Percentiles rank a stretch among this genome's conserved stretches.
phyloP scores from a whole-genome alignment of 2,888 invertebrate species.

The Tethea ocularis region DNA sequence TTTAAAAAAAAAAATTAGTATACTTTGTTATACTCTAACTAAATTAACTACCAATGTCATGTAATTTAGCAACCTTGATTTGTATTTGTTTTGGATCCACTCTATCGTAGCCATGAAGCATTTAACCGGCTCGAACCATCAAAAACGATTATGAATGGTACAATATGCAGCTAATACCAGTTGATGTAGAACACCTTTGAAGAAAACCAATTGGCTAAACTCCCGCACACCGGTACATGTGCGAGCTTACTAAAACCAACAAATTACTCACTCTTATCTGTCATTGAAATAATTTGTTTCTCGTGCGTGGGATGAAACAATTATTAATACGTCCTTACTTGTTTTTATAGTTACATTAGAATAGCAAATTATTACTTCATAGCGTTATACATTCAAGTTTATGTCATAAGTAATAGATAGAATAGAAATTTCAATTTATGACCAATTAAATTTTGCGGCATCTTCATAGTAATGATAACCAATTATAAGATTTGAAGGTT shows the following conservation, averaged over 20 bases:
- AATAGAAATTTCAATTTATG: neutral
- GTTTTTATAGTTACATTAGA: neutral
- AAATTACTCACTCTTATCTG: slow-evolving; percentile 49
- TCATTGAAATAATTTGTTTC: slow-evolving; percentile 57
- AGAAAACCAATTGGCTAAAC: slow-evolving; percentile 55
- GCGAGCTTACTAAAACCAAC: slow-evolving; percentile 38
- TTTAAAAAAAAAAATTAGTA: too few relatives aligned
- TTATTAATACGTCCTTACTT: slow-evolving; percentile 22
- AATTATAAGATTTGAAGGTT: neutral
- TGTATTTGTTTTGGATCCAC: slow-evolving; percentile 49
- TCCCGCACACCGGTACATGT: slow-evolving; percentile 30
- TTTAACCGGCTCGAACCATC: neutral
- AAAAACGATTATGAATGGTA: slow-evolving; percentile 30
- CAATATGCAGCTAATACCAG: slow-evolving; percentile 25
- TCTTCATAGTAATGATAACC: neutral
- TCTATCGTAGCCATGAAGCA: neutral
- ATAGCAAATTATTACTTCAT: neutral
- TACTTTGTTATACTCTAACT: neutral
- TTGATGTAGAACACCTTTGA: slow-evolving; percentile 52
- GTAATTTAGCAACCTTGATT: slow-evolving; percentile 29
- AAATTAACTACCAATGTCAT: slow-evolving; percentile 16
- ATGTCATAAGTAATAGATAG: too few relatives aligned
- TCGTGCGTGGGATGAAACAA: slow-evolving; percentile 17
- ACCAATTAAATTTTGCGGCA: neutral
- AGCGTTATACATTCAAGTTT: neutral